Percentiles rank a stretch among this genome's conserved stretches.
Conservation (phyloP, 2,797 vertebrate species). For the Momotus momota region DNA sequence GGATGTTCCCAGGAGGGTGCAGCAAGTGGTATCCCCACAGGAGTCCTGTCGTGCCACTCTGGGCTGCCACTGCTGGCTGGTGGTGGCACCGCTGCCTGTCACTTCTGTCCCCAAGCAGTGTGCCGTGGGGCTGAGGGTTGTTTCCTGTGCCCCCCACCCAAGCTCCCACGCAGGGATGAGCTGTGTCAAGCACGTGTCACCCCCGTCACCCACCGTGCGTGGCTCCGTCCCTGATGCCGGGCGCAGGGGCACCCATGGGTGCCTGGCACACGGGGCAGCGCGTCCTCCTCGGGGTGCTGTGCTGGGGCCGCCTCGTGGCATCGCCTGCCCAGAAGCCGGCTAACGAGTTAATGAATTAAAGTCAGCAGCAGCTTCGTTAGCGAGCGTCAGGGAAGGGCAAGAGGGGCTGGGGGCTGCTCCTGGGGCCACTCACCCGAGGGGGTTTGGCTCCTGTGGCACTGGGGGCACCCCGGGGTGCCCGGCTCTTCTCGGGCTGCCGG, state of each 20-base stretch:
- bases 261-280: neutral
- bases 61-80: neutral
- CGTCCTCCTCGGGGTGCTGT: neutral
- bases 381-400: accelerated
- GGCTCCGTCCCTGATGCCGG: neutral
- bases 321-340: accelerated
- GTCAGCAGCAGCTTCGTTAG: neutral
- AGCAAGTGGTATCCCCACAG: accelerated
- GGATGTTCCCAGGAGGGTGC: accelerated
- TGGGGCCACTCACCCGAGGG: neutral
- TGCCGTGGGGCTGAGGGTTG: neutral
- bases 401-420: neutral
- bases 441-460: neutral
- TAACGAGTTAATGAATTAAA: neutral
- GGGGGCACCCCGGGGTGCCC: neutral
- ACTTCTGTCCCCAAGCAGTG: accelerated
- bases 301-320: neutral
- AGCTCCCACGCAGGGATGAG: accelerated
- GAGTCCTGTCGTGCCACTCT: neutral
- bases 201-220: neutral
- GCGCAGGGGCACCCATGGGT: accelerated
- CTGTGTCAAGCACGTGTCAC: neutral
- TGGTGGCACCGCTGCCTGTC: neutral
- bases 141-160: neutral
- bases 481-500: neutral